These are phyloP conservation scores for Nymphalis io DNA, from an alignment of 1,140 invertebrate genomes.

Conservation along the genomic window DNA sequence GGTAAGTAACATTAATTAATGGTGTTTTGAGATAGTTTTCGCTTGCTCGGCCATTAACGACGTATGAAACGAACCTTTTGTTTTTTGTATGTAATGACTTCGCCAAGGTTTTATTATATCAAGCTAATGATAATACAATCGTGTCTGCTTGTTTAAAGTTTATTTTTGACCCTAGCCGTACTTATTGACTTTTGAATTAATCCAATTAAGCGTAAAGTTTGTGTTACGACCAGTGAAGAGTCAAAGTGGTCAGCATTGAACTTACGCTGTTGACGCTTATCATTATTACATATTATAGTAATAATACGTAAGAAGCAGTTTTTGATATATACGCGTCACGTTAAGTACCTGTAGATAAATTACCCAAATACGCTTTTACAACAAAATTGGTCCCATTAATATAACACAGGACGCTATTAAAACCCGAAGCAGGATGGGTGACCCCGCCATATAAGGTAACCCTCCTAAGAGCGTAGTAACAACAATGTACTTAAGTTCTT, in stretches of 20 bases:
- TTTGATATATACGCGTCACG: no score
- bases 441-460: not conserved
- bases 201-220: no score
- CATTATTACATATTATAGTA: no score
- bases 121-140: not conserved
- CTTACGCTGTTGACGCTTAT: no score
- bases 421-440: no score
- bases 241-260: no score
- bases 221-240: no score
- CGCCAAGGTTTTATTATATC: not conserved
- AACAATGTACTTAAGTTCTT: not conserved
- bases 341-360: no score
- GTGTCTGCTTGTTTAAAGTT: not conserved
- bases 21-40: conserved; percentile 47
- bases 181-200: not conserved
- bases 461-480: not conserved
- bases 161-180: not conserved
- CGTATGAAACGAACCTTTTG: not conserved
- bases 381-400: no score
- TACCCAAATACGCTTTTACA: no score
- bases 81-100: not conserved
- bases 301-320: no score
- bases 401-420: no score
- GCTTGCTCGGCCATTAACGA: conserved; percentile 29
- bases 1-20: conserved; percentile 44